phyloP scores from a whole-genome alignment of 1,140 invertebrate genomes.

The Lepidotrigona ventralis region DNA sequence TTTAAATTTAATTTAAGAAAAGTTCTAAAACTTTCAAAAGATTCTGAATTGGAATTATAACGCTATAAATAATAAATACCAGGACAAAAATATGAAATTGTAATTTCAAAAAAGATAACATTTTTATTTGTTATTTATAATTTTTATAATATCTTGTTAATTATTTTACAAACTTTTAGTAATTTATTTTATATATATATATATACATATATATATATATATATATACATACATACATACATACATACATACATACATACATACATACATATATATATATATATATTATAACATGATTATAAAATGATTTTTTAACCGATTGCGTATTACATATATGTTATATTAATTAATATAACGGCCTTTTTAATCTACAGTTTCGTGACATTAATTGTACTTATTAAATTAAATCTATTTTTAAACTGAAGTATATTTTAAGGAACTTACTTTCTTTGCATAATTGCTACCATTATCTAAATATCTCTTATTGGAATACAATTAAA shows the following conservation, averaged over 20 bases:
- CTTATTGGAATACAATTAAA: conserved; percentile 4
- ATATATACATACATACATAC: conserved; percentile 34
- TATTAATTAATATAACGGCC: conserved; percentile 41
- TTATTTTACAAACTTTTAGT: conserved; percentile 60
- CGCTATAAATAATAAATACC: not conserved
- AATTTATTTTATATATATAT: conserved; percentile 58
- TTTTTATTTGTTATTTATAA: conserved; percentile 63
- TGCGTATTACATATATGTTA: conserved; percentile 53
- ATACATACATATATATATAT: conserved; percentile 38
- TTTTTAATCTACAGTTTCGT: conserved; percentile 17
- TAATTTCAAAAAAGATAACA: conserved; percentile 65
- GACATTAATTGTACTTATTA: conserved; percentile 26
- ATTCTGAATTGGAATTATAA: conserved; percentile 15
- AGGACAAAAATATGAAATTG: conserved; percentile 22
- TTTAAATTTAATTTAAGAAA: not conserved
- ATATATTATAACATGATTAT: conserved; percentile 62
- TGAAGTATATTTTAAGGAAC: conserved; percentile 40
- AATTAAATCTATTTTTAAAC: conserved; percentile 41
- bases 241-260: conserved; percentile 11
- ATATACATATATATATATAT: conserved; percentile 35
- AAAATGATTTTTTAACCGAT: conserved; percentile 58
- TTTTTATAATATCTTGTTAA: conserved; percentile 64
- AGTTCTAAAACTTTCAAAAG: too few relatives aligned
- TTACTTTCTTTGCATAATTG: conserved; percentile 33
- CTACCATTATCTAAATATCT: conserved; percentile 23